These are phyloP conservation scores for Dolichomitus sp. DNA, from an alignment of 2,888 invertebrate species.

Conservation along the genomic window DNA sequence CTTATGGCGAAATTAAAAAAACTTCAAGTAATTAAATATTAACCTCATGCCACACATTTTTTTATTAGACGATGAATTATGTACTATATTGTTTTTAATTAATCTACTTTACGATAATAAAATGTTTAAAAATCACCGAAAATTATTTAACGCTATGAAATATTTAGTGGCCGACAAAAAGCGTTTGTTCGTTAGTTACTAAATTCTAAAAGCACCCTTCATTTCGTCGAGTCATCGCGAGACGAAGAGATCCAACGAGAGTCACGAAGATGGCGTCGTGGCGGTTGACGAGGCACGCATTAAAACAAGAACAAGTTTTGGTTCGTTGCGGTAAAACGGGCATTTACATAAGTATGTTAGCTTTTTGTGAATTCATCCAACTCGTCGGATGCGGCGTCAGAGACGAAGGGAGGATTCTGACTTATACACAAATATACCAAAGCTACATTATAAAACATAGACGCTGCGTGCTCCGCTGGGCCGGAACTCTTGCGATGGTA, in stretches of 20 bases:
- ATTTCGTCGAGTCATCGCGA: conserved; percentile 76
- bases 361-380: conserved; percentile 81
- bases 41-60: too few species aligned
- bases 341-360: conserved; percentile 83
- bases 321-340: conserved; percentile 39
- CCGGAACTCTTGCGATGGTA: conserved; percentile 48
- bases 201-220: conserved; percentile 39
- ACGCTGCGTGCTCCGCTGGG: conserved; percentile 39
- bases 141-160: background rate
- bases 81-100: too few species aligned
- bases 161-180: background rate
- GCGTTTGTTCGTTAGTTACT: conserved; percentile 12
- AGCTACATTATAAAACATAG: conserved; percentile 34
- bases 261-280: conserved; percentile 61
- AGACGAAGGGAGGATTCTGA: background rate
- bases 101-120: too few species aligned
- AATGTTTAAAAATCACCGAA: background rate
- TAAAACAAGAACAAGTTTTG: conserved; percentile 49
- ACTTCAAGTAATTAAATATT: too few species aligned
- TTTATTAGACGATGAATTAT: too few species aligned
- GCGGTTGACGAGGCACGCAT: conserved; percentile 42
- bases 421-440: conserved; percentile 6
- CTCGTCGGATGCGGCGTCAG: conserved; percentile 21
- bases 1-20: too few species aligned
- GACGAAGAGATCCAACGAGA: conserved; percentile 57